Evolutionary conservation across 2,113 vertebrate genomes (phyloP), one percentile per base, ranked within the genome.

Genomic region (Galemys pyrenaicus): DNA sequence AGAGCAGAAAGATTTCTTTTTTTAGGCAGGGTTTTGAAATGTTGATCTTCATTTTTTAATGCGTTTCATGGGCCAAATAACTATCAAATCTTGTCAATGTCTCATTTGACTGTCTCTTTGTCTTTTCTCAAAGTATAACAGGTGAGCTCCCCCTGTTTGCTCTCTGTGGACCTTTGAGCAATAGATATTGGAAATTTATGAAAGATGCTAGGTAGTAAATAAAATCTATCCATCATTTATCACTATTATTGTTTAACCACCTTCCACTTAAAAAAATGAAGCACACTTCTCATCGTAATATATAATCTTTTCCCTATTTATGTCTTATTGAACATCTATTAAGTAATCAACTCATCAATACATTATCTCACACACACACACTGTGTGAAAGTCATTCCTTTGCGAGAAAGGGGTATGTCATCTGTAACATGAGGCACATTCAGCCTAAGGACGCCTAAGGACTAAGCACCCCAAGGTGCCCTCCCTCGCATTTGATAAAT

Each of bases 31-130:
- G 0, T 73, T 90, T 96, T 96, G 51, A 84, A 82, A 93, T 62
- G 24, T n/a, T 94, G 37, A 68, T 91, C 5, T 62, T 87, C 65
- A 65, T 86, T 46, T 30, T 92, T 84, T 75, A 56, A 85, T 78
- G 1, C 41, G 3, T 49, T 86, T 49, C 30, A 30, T 35, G 22
- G 28, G 13, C 24, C 28, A 83, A 37, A 56, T 71, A 82, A 30
- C 16, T 82, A 26, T 65, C 54, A 65, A n/a, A 74, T 58, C 20
- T 60, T 56, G 19, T 49, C 12, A 32, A 2, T 74, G 1, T 62
- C 35, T 87, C 60, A 6, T 90, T 44, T 82, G 39, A 20, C 35
- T 75, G 4, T n/a, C 11, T 68, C 12, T 44, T 24, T 16, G 4
- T 26, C 30, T 71, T 5, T 58, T 77, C 19, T 71, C 10, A 30